Conservation (phyloP, 2,888 invertebrate species). For the Leptura quadrifasciata region DNA sequence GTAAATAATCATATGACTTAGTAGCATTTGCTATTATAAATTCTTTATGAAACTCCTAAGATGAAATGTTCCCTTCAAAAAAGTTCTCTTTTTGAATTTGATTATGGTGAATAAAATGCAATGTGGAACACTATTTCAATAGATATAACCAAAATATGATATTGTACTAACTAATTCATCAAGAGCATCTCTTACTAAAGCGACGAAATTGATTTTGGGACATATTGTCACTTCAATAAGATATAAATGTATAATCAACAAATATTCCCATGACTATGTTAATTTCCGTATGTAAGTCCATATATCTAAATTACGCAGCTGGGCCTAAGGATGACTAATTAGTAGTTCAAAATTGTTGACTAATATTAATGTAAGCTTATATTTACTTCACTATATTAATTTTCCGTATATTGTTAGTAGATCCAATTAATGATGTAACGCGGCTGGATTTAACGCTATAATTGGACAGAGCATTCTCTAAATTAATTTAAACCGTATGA, state of each 20-base stretch:
- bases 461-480: background rate
- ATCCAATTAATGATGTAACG: background rate
- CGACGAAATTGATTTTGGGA: no score
- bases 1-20: no score
- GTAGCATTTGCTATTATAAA: no score
- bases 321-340: background rate
- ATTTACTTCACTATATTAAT: background rate
- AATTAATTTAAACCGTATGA: slow-evolving; percentile 7
- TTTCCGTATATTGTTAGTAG: background rate
- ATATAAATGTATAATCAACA: background rate
- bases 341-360: background rate
- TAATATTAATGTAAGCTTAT: slow-evolving; percentile 7
- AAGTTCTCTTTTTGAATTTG: no score
- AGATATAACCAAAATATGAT: no score
- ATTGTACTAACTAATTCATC: no score
- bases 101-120: no score
- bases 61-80: no score
- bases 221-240: no score
- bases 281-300: background rate
- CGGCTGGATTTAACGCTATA: background rate
- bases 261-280: background rate
- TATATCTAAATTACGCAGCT: background rate
- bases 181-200: no score
- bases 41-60: no score
- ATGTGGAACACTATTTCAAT: no score